Conservation (phyloP, 2,113 vertebrate species). For the Melanostigma gelatinosum region DNA sequence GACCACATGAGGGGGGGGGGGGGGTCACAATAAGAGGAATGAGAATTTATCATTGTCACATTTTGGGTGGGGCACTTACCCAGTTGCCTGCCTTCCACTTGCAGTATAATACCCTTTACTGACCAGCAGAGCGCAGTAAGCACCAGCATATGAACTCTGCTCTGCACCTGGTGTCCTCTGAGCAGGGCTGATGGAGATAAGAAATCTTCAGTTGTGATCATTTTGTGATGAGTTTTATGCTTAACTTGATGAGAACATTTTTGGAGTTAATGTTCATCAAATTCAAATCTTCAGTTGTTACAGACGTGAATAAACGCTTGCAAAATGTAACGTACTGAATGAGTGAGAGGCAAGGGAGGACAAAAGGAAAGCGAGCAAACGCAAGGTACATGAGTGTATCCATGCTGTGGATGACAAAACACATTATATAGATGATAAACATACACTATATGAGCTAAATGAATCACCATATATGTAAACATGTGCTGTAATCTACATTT, state of each 20-base stretch:
- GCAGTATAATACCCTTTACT: background rate
- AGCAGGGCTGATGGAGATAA: background rate
- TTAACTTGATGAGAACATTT: background rate
- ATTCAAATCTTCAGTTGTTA: background rate
- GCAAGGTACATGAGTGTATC: background rate
- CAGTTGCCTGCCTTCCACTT: background rate
- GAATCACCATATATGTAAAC: background rate
- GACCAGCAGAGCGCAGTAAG: constrained; percentile 70
- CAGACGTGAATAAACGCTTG: background rate
- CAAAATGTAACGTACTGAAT: background rate
- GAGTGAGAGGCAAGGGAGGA: background rate
- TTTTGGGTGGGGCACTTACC: background rate
- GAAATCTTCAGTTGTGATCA: background rate
- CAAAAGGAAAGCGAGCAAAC: background rate
- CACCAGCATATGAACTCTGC: constrained; percentile 9
- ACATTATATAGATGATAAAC: background rate
- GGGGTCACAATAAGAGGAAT: background rate
- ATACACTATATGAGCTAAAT: background rate
- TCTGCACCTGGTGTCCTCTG: background rate
- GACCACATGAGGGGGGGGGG: background rate
- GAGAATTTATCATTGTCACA: background rate
- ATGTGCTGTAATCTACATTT: background rate
- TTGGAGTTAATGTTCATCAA: background rate
- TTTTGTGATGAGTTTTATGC: background rate
- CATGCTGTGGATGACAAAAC: background rate